Evolutionary conservation across 2,888 invertebrate genomes (phyloP), one percentile per base, ranked within the genome.

Genomic region (Drosophila trichaetosa): DNA sequence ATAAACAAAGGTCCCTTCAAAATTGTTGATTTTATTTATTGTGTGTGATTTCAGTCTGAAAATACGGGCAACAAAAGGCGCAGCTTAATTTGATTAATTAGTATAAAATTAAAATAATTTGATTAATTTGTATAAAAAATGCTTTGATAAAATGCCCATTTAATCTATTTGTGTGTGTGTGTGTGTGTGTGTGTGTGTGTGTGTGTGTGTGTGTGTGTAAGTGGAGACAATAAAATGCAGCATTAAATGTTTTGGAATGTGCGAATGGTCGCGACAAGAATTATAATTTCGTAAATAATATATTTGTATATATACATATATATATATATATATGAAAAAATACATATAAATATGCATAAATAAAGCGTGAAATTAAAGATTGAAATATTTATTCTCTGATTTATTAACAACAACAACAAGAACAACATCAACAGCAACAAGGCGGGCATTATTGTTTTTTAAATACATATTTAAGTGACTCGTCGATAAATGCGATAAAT

Each of bases 31-130:
- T 54, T 53, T n/a, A 38, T 46, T 59, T 63, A 53, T 60, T 52
- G 42, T 67, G 53, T 54, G 56, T 27, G 67, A 71, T 64, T 64
- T 33, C 40, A 56, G 62, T 52, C 56, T 46, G 66, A 56, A 62
- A 61, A 65, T 53, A 56, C 21, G 68, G 51, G 65, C 46, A 74
- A 90, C 90, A 89, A 89, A 87, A 85, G 88, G 67, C 62, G 73
- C 79, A 87, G 90, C 84, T 88, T 88, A 85, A 90, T 84, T 88
- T 84, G 84, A 84, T 84, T 84, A 84, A 84, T 84, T 90, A 82
- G 90, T 89, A 85, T 46, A 24, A 46, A 46, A 46, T 46, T 46
- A 24, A 46, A 46, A 46, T 46, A 21, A 46, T 46, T 46, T 46
- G 46, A 46, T 46, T 46, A 46, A 46, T 46, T 46, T 46, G 46